A percentile compares a stretch with the other conserved stretches of the same genome.
Evolutionary conservation across 2,888 invertebrate species (phyloP).

Genomic region (Himalopsyche kuldschensis): DNA sequence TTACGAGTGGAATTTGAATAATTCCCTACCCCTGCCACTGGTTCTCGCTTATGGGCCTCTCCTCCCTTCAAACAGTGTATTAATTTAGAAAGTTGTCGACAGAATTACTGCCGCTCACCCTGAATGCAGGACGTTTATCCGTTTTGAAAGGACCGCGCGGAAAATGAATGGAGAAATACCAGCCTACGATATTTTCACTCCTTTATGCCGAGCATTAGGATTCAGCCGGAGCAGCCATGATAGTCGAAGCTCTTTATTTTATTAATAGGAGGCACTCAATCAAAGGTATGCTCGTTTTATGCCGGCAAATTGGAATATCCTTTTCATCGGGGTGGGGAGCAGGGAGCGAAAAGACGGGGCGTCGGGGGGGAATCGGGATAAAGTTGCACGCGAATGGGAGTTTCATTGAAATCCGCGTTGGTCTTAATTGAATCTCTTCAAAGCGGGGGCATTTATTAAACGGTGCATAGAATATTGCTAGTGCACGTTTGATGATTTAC

Average conservation of each 20-base stretch:
- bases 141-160: constrained; percentile 14
- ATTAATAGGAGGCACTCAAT: constrained; percentile 26
- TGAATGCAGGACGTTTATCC: background rate
- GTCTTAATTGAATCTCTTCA: constrained; percentile 16
- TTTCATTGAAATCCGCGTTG: constrained; percentile 1
- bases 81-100: constrained; percentile 22
- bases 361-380: background rate
- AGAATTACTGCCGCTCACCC: background rate
- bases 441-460: background rate
- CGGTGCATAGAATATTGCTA: background rate
- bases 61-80: constrained; percentile 9
- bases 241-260: constrained; percentile 18
- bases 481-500: background rate
- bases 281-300: constrained; percentile 22
- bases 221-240: background rate
- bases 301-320: constrained; percentile 9
- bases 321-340: background rate
- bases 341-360: background rate
- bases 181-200: constrained; percentile 25
- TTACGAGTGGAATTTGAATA: background rate
- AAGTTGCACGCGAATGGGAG: background rate
- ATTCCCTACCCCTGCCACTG: background rate
- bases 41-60: background rate
- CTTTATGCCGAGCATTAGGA: constrained; percentile 9
- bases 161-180: constrained; percentile 22